Evolutionary conservation across 2,888 invertebrate genomes (phyloP).

Genomic region (Seira musarum): DNA sequence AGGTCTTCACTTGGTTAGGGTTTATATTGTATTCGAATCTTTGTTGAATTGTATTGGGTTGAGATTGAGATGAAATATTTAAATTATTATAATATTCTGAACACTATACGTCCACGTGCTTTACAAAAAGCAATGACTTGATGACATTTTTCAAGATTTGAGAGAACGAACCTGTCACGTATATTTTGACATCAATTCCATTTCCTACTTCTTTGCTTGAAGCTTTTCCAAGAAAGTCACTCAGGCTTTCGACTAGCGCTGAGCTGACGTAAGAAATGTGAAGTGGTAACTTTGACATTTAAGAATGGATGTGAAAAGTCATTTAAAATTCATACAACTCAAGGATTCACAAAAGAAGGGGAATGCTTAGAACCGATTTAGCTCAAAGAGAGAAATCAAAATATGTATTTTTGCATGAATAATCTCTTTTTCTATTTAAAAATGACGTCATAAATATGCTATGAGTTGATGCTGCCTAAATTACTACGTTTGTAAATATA

Average conservation of each 20-base stretch:
- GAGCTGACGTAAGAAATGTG: too few relatives aligned
- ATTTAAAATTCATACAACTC: too few relatives aligned
- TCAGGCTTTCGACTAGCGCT: too few relatives aligned
- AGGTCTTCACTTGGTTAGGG: neutral
- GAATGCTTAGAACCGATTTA: neutral
- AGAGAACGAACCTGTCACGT: constrained; percentile 10
- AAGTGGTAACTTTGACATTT: too few relatives aligned
- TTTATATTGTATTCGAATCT: neutral
- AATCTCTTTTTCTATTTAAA: too few relatives aligned
- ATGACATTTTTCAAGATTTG: constrained; percentile 5
- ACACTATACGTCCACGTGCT: neutral
- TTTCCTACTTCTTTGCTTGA: neutral
- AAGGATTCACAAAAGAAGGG: neutral
- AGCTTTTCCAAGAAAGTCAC: too few relatives aligned
- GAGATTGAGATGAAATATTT: neutral
- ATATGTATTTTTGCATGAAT: too few relatives aligned
- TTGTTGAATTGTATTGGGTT: neutral
- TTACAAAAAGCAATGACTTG: neutral
- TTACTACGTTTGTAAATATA: too few relatives aligned
- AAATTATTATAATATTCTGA: neutral
- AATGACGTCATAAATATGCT: too few relatives aligned
- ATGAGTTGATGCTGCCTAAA: too few relatives aligned
- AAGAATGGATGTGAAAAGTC: too few relatives aligned
- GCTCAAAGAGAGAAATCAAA: too few relatives aligned
- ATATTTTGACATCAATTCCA: constrained; percentile 4